These are phyloP conservation scores for Gymnoscelis rufifasciata DNA, from an alignment of 2,888 invertebrate species.

Conservation along the genomic window DNA sequence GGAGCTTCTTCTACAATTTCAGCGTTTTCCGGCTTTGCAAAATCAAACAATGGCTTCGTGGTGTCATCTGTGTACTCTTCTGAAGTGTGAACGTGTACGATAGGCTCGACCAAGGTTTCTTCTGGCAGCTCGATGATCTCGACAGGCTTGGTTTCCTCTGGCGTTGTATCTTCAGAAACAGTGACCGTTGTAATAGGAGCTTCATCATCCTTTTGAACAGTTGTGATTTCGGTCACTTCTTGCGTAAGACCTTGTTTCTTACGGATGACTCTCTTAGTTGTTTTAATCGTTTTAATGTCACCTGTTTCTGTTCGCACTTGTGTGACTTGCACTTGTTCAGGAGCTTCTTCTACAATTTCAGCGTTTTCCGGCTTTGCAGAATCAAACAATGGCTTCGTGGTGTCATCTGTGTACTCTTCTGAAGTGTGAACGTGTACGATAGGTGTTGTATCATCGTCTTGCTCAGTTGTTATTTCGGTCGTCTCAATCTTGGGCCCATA, in stretches of 20 bases:
- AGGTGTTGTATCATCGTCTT: conserved; percentile 50
- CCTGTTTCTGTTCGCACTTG: conserved; percentile 32
- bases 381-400: conserved; percentile 24
- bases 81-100: conserved; percentile 52
- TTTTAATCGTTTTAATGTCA: conserved; percentile 41
- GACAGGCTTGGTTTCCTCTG: conserved; percentile 10
- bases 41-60: conserved; percentile 22
- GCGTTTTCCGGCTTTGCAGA: conserved; percentile 21
- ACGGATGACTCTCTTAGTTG: conserved; percentile 19
- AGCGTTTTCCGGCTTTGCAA: conserved; percentile 28
- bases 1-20: conserved; percentile 33
- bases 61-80: conserved; percentile 44
- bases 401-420: conserved; percentile 37
- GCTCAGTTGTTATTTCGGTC: conserved; percentile 42
- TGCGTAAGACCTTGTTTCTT: conserved; percentile 21
- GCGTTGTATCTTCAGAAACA: conserved; percentile 47
- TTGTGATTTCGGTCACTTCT: conserved; percentile 28
- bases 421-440: conserved; percentile 27
- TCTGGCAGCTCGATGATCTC: conserved; percentile 31
- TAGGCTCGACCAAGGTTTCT: conserved; percentile 34
- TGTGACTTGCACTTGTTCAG: conserved; percentile 37
- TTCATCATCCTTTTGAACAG: conserved; percentile 27
- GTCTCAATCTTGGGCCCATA: conserved; percentile 35
- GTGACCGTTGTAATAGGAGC: conserved; percentile 28
- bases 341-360: conserved; percentile 37